A percentile compares a stretch with the other conserved stretches of the same genome.
phyloP scores from a whole-genome alignment of 2,888 invertebrate species.

The Erebia aethiops region DNA sequence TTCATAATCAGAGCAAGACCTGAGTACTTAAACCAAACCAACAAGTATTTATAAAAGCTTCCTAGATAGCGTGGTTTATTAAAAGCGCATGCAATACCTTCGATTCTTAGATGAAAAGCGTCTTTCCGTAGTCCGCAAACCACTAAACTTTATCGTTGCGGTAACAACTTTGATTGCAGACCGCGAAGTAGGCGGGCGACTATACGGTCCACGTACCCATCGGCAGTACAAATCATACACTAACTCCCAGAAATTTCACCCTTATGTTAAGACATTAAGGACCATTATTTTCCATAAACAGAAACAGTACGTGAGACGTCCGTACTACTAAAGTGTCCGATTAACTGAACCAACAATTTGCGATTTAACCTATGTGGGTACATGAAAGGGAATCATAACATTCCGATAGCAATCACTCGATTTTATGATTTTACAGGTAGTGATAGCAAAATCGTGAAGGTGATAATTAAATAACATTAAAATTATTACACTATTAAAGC shows the following conservation, averaged over 20 bases:
- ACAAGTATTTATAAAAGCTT: not conserved
- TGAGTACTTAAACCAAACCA: not conserved
- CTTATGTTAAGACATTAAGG: constrained; percentile 48
- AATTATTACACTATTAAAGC: too few relatives aligned
- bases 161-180: constrained; percentile 51
- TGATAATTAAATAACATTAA: too few relatives aligned
- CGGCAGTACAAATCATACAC: constrained; percentile 45
- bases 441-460: constrained; percentile 50
- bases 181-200: constrained; percentile 45
- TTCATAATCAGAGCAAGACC: not conserved
- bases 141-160: constrained; percentile 50
- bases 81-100: constrained; percentile 28
- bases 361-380: constrained; percentile 69
- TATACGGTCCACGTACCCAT: constrained; percentile 42
- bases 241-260: constrained; percentile 44
- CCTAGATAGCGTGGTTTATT: constrained; percentile 11
- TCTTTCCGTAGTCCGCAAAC: constrained; percentile 48
- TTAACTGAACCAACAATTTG: constrained; percentile 71
- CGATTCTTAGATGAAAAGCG: constrained; percentile 42
- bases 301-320: constrained; percentile 44
- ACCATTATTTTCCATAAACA: constrained; percentile 46
- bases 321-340: constrained; percentile 59
- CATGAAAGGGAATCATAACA: constrained; percentile 68
- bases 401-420: constrained; percentile 64
- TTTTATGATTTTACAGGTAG: constrained; percentile 72